Base-by-base conservation (phyloP, 1,140 invertebrate genomes). In the Lepidurus couesii region DNA sequence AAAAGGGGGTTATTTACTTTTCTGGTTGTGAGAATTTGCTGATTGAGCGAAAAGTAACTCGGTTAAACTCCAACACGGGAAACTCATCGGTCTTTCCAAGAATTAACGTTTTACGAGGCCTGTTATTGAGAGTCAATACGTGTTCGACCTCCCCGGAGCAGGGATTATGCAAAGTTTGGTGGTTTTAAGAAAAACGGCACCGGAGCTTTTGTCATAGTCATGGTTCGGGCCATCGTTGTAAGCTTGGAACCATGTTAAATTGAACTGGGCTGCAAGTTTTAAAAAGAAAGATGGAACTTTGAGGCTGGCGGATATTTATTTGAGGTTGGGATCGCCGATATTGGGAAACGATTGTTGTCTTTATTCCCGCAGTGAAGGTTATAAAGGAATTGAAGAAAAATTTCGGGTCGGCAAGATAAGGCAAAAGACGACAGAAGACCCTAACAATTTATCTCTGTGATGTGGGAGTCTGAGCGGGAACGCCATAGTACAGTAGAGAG, bases 321-420 rank as follows among this genome's bases (percentile, higher is more conserved):
- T 13, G 21, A 21, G 16, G n/a, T 21, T 7, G 53, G 53, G 53
- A 21, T 65, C 53, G 0, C n/a, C 21, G 53, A 21, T 65, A 65
- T 65, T 65, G 8, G 53, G 53, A 65, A 65, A 65, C 53, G 53
- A 65, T 65, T 65, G 53, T 65, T 65, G 53, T 65, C 53, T 65
- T 34, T 65, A 65, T 13, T 13, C 53, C 53, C 53, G 53, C 16
- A 21, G 53, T 65, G 53, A 21, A 65, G 53, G 53, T 21, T 65
- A 13, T 65, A 7, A 9, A 65, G 53, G 16, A 34, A 65, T 21
- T 16, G 53, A 65, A 21, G 53, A 65, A 65, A 65, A 65, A 21
- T 65, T 21, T 13, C 53, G 6, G 16, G 53, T 65, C 53, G 53
- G 53, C 53, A 65, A 65, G 53, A 65, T 65, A 65, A 65, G 13